Conservation (phyloP, 1,140 invertebrate genomes). For the Psix sp. region DNA sequence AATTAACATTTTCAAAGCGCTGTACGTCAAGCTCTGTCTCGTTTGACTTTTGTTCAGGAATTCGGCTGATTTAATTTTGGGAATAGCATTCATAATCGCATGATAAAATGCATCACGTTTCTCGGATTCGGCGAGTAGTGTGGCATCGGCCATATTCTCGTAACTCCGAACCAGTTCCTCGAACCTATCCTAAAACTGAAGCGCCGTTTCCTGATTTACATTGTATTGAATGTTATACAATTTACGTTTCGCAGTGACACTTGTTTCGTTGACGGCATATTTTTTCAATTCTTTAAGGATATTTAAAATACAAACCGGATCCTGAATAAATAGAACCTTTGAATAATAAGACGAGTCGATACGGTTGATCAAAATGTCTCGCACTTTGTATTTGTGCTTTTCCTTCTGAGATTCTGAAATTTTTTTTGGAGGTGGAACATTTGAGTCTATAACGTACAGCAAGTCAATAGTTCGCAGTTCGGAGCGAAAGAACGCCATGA, state of each 20-base stretch:
- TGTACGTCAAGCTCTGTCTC: slow-evolving; percentile 9
- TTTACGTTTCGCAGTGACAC: slow-evolving; percentile 15
- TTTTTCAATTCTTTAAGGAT: slow-evolving; percentile 37
- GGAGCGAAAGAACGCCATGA: slow-evolving; percentile 27
- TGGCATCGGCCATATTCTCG: slow-evolving; percentile 6
- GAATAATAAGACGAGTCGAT: slow-evolving; percentile 18
- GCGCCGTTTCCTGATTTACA: slow-evolving; percentile 12
- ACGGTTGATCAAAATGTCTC: slow-evolving; percentile 25
- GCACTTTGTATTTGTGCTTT: slow-evolving; percentile 40
- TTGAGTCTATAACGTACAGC: slow-evolving; percentile 17
- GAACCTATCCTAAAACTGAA: slow-evolving; percentile 27
- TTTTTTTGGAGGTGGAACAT: neutral
- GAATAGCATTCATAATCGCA: slow-evolving; percentile 2
- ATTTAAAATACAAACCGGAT: slow-evolving; percentile 28
- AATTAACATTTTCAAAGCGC: slow-evolving; percentile 19
- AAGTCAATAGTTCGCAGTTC: slow-evolving; percentile 29
- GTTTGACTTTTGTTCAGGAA: slow-evolving; percentile 16
- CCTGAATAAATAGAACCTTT: slow-evolving; percentile 24
- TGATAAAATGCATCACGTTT: slow-evolving; percentile 21
- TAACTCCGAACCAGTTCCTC: slow-evolving; percentile 32
- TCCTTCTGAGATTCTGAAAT: slow-evolving; percentile 6
- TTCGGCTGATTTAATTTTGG: slow-evolving; percentile 2
- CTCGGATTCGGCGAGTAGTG: slow-evolving; percentile 9
- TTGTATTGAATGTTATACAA: slow-evolving; percentile 30
- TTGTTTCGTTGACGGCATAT: slow-evolving; percentile 24